Evolutionary conservation across 2,113 vertebrate species (phyloP).

Genomic region (Bungarus multicinctus): DNA sequence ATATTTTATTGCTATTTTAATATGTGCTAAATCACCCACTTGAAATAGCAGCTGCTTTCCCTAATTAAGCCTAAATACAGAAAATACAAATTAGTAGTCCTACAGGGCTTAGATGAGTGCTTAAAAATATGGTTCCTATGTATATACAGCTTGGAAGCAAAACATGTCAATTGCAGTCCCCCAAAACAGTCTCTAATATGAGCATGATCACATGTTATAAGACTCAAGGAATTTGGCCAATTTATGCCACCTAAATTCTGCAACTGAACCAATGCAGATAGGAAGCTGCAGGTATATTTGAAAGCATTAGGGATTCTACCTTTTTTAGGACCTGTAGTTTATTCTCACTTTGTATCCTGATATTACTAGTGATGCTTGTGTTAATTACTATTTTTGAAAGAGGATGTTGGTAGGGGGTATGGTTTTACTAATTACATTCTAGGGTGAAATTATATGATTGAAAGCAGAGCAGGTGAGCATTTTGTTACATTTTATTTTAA

Average conservation of each 20-base stretch:
- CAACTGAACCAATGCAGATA: constrained; percentile 54
- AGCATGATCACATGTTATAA: constrained; percentile 55
- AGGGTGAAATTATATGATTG: constrained; percentile 26
- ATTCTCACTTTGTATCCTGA: constrained; percentile 40
- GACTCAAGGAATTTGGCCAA: constrained; percentile 44
- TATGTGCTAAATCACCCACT: background rate
- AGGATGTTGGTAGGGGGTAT: constrained; percentile 3
- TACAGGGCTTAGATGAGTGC: background rate
- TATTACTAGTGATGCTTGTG: constrained; percentile 37
- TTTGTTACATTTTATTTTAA: constrained; percentile 12
- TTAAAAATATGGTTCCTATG: background rate
- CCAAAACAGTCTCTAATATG: constrained; percentile 46
- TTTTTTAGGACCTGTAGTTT: constrained; percentile 28
- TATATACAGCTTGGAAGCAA: constrained; percentile 48
- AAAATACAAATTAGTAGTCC: constrained; percentile 42
- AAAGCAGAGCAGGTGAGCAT: constrained; percentile 10
- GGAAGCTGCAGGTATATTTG: constrained; percentile 52
- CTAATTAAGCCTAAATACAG: constrained; percentile 8
- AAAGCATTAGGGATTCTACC: constrained; percentile 28
- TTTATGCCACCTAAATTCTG: constrained; percentile 50
- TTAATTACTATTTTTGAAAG: constrained; percentile 32
- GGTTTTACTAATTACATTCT: constrained; percentile 40
- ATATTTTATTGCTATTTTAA: background rate
- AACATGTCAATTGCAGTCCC: constrained; percentile 58
- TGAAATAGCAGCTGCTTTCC: constrained; percentile 17